Evolutionary conservation across 1,140 invertebrate species (phyloP).

Genomic region (Drosophila lini): DNA sequence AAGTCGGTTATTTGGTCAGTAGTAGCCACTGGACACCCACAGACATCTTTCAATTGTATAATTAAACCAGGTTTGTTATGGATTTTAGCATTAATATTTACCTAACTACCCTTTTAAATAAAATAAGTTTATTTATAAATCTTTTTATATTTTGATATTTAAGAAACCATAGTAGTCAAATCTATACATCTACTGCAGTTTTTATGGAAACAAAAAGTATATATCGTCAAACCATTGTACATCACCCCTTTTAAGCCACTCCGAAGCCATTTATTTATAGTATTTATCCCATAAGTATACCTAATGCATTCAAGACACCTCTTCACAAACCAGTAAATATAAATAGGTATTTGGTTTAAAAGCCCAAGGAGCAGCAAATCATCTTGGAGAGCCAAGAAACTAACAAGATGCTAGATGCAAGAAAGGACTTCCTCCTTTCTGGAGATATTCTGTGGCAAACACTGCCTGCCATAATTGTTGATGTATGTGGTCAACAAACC

Average conservation of each 20-base stretch:
- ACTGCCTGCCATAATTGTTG: constrained; percentile 5
- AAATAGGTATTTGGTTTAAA: constrained; percentile 7
- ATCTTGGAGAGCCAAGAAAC: constrained; percentile 15
- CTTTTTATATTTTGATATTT: neutral
- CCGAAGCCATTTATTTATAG: constrained; percentile 16
- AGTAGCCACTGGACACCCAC: constrained; percentile 37
- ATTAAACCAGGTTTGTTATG: constrained; percentile 16
- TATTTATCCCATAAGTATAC: constrained; percentile 20
- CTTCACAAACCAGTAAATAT: neutral
- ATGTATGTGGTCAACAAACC: constrained; percentile 32
- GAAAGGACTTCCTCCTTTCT: neutral
- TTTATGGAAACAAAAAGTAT: neutral
- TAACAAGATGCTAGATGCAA: constrained; percentile 1
- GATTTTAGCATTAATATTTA: neutral
- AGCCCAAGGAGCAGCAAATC: constrained; percentile 7
- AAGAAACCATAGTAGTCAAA: neutral
- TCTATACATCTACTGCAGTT: neutral
- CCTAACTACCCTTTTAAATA: neutral
- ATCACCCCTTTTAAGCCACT: neutral
- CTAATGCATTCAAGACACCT: neutral
- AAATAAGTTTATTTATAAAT: neutral
- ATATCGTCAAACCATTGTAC: neutral
- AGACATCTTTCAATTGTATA: constrained; percentile 16
- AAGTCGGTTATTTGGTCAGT: constrained; percentile 78
- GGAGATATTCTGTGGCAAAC: constrained; percentile 2